Base-by-base conservation (phyloP, 2,888 invertebrate species). In the Hedya salicella region DNA sequence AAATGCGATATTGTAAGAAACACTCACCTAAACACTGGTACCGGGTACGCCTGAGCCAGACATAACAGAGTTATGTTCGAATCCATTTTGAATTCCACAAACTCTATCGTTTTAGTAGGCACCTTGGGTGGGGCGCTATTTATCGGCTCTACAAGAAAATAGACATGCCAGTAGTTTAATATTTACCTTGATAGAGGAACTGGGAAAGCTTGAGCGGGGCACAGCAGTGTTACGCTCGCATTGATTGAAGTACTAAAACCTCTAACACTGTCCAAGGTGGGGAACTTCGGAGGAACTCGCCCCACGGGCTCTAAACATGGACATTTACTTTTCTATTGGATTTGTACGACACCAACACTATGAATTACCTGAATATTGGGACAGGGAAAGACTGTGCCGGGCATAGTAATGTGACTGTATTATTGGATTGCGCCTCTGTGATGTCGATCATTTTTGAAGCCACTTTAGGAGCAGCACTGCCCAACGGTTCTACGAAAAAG, bases 51-150 rank as follows among this genome's bases (percentile, higher is more conserved):
- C 88, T 95, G 95, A 40, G 95, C 95, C 82, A 95, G 93, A 83
- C 95, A 95, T 73, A 95, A 91, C 70, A 96, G 80, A 39, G 95
- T 95, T 70, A 95, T 87, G 77, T 93, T 94, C 76, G 88, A 86
- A 67, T 83, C 83, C 80, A 88, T 80, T 67, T 76, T 73, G 71
- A 86, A 88, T 76, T 89, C 87, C 83, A 91, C 81, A 71, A 91
- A 91, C 76, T 91, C 89, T 73, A 92, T 90, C 36, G 86, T 89
- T 85, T 90, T 89, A 73, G 85, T 93, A 52, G 94, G 93, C 68
- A 95, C 94, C 88, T 94, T 95, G 62, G 95, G 95, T 73, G 94
- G 93, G 53, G 95, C 93, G 79, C 95, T 95, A 91, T 95, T 95
- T 74, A 95, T 93, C 62, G 95, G 95, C 75, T 95, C 95, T 95